Evolutionary conservation across 23 tunicate genomes (phyloP).

Genomic region (Oikopleura albicans): DNA sequence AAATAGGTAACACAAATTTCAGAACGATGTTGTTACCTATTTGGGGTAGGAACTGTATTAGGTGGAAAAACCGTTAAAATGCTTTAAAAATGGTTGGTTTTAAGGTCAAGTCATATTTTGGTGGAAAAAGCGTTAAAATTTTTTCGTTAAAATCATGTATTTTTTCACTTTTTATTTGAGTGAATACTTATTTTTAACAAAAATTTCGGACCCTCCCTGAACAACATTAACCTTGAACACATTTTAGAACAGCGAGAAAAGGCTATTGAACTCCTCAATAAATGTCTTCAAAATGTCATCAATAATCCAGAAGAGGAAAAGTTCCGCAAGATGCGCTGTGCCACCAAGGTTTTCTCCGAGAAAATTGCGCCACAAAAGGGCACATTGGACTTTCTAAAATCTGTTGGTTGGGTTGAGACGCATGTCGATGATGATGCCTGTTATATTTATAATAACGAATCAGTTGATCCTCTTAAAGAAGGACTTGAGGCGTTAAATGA

Average conservation of each 20-base stretch:
- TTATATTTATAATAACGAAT: background rate
- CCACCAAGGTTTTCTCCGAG: background rate
- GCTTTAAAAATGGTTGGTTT: no score
- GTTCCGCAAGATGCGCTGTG: background rate
- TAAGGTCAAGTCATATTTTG: no score
- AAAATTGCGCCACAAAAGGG: background rate
- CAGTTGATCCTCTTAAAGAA: background rate
- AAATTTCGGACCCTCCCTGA: no score
- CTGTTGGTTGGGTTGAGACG: background rate
- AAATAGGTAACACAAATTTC: no score
- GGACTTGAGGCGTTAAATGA: background rate
- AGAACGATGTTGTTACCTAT: no score
- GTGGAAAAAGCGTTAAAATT: no score
- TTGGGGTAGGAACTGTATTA: no score
- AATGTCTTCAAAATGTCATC: background rate
- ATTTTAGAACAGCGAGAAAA: background rate
- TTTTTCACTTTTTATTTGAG: no score
- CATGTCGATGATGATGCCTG: background rate
- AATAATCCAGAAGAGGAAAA: background rate
- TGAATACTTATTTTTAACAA: no score
- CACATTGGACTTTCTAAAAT: background rate
- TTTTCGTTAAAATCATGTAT: no score
- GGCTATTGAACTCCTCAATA: background rate
- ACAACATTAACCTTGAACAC: no score
- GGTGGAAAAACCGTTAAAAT: no score